Evolutionary conservation across 2,888 invertebrate genomes (phyloP).

Genomic region (Ditula angustiorana): DNA sequence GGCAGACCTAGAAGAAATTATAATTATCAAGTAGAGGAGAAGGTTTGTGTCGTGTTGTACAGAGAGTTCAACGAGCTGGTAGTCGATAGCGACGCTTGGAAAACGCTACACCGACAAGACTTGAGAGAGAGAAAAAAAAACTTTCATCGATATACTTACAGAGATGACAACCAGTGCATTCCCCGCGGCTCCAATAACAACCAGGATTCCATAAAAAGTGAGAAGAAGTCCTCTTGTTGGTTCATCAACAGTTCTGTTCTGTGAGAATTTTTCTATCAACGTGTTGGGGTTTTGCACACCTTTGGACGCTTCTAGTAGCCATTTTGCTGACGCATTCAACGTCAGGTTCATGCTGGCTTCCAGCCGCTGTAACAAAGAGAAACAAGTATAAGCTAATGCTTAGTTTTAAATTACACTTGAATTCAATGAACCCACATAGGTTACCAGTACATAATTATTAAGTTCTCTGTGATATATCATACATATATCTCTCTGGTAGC

Average conservation of each 20-base stretch:
- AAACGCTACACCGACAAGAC: no score
- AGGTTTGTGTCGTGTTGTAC: no score
- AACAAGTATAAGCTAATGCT: slow-evolving; percentile 13
- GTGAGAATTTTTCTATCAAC: slow-evolving; percentile 86
- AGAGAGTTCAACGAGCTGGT: no score
- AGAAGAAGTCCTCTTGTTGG: slow-evolving; percentile 89
- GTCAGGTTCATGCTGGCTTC: slow-evolving; percentile 72
- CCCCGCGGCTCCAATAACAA: slow-evolving; percentile 92
- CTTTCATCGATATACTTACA: slow-evolving; percentile 62
- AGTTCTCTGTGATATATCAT: no score
- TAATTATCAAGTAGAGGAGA: no score
- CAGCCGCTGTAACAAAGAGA: slow-evolving; percentile 69
- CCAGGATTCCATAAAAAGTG: slow-evolving; percentile 89
- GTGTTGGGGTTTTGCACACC: slow-evolving; percentile 73
- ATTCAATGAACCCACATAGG: no score
- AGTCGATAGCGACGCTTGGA: no score
- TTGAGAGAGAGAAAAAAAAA: not conserved
- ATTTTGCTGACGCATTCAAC: slow-evolving; percentile 69
- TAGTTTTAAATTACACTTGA: no score
- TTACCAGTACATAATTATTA: no score
- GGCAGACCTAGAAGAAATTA: no score
- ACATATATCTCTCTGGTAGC: no score
- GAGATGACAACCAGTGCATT: slow-evolving; percentile 93
- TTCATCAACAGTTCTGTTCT: slow-evolving; percentile 90
- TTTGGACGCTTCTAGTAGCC: slow-evolving; percentile 76